These are phyloP conservation scores for Paraescarpia echinospica DNA, from an alignment of 1,140 invertebrate genomes.

Conservation along the genomic window DNA sequence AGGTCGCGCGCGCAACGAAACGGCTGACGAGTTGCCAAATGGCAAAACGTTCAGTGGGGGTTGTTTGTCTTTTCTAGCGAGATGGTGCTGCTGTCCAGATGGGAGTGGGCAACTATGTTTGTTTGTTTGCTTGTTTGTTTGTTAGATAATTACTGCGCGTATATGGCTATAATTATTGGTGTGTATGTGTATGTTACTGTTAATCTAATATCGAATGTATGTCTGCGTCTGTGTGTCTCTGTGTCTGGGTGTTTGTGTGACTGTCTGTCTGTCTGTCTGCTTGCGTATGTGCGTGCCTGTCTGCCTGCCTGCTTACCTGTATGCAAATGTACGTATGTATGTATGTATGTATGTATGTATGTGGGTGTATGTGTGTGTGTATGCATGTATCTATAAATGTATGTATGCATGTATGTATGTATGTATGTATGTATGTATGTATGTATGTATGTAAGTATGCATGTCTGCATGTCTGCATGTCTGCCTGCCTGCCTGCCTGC, in stretches of 20 bases:
- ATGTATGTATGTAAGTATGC: conserved; percentile 12
- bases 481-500: neutral
- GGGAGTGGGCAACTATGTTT: neutral
- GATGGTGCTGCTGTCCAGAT: neutral
- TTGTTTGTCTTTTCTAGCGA: neutral
- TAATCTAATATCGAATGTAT: too few species aligned
- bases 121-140: conserved; percentile 8
- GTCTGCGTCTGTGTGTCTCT: conserved; percentile 7
- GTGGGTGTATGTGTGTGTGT: too few species aligned
- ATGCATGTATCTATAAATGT: neutral
- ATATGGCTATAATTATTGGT: too few species aligned
- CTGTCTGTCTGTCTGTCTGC: neutral
- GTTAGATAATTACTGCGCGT: too few species aligned
- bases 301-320: neutral
- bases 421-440: conserved; percentile 18
- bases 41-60: neutral
- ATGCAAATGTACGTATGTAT: neutral
- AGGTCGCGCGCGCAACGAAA: neutral
- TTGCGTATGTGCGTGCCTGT: neutral
- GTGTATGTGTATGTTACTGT: too few species aligned
- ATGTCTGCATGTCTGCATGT: conserved; percentile 15
- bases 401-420: neutral
- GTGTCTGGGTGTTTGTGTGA: neutral
- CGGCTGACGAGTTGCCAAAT: neutral
- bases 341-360: neutral